A percentile compares a stretch with the other conserved stretches of the same genome.
These are phyloP conservation scores for Cyphomyrmex costatus DNA, from an alignment of 1,140 invertebrate species.

Conservation along the genomic window DNA sequence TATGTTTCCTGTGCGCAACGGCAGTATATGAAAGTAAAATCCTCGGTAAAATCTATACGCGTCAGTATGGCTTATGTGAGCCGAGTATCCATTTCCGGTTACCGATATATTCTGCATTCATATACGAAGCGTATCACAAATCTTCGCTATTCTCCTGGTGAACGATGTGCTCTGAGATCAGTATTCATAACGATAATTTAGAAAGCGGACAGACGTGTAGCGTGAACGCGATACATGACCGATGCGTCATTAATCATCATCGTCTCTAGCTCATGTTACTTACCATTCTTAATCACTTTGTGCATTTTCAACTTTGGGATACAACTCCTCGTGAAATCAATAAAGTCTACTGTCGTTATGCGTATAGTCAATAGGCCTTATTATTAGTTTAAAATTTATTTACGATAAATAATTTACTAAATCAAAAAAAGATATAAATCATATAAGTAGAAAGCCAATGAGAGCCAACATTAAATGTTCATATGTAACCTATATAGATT, in stretches of 20 bases:
- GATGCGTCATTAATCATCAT: slow-evolving; percentile 58
- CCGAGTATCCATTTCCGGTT: slow-evolving; percentile 30
- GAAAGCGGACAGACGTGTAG: slow-evolving; percentile 61
- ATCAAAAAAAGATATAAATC: too few relatives aligned
- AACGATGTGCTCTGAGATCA: slow-evolving; percentile 42
- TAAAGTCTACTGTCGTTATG: not conserved
- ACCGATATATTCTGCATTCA: slow-evolving; percentile 33
- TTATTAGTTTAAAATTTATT: too few relatives aligned
- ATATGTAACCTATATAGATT: too few relatives aligned
- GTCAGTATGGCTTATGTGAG: not conserved
- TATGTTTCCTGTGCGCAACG: not conserved
- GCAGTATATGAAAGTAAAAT: slow-evolving; percentile 59
- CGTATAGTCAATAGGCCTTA: too few relatives aligned
- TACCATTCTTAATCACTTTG: slow-evolving; percentile 32
- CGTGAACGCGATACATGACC: slow-evolving; percentile 37
- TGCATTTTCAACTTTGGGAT: slow-evolving; percentile 26
- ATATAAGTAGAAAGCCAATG: too few relatives aligned
- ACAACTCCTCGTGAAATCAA: slow-evolving; percentile 15
- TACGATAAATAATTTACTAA: too few relatives aligned
- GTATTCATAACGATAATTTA: slow-evolving; percentile 48
- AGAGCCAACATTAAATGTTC: too few relatives aligned
- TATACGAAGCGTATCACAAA: not conserved
- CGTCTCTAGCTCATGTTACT: slow-evolving; percentile 29
- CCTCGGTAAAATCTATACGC: slow-evolving; percentile 43
- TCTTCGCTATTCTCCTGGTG: slow-evolving; percentile 29